Evolutionary conservation across 2,113 vertebrate species (phyloP).

Genomic region (Erythrocercus mccallii): DNA sequence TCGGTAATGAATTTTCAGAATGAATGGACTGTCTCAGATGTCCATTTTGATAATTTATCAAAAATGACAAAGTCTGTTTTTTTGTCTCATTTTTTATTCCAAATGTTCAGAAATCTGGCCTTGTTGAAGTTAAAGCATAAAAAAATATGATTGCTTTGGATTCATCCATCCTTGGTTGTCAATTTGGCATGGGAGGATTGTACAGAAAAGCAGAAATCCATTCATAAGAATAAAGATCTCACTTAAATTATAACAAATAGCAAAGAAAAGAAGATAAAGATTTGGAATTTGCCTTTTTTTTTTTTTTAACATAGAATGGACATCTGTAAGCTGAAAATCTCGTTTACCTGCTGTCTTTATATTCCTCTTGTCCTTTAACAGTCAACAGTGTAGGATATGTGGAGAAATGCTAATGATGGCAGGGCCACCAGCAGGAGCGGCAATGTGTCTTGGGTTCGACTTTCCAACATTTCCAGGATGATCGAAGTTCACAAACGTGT

Average conservation of each 20-base stretch:
- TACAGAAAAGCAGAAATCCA: neutral
- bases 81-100: neutral
- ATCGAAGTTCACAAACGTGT: neutral
- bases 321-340: neutral
- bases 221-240: neutral
- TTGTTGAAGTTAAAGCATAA: neutral
- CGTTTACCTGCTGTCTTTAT: neutral
- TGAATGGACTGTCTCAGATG: neutral
- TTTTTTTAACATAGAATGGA: neutral
- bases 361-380: neutral
- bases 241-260: neutral
- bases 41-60: neutral
- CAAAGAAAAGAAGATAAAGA: neutral
- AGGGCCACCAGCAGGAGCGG: neutral
- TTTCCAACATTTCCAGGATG: neutral
- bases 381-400: neutral
- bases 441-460: neutral
- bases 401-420: neutral
- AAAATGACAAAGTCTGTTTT: neutral
- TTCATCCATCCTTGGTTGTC: neutral
- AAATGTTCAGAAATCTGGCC: neutral
- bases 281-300: neutral
- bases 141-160: neutral
- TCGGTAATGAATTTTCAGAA: neutral
- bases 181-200: neutral